Evolutionary conservation across 2,888 invertebrate species (phyloP).

Genomic region (Ormyrus thymus): DNA sequence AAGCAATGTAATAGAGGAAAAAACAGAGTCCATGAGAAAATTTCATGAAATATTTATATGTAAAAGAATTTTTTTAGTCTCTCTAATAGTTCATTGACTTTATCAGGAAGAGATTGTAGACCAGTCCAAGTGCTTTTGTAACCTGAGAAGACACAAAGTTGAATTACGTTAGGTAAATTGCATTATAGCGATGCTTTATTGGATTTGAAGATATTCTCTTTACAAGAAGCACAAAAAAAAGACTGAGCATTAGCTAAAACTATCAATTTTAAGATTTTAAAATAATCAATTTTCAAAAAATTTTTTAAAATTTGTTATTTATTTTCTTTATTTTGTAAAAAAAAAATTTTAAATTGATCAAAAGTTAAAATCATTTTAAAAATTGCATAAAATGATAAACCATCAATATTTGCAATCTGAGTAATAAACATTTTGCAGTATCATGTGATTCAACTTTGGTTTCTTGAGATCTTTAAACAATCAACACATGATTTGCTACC

Average conservation of each 20-base stretch:
- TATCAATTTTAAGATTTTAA: no score
- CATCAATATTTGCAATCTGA: no score
- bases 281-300: no score
- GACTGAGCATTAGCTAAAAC: no score
- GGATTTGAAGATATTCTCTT: slow-evolving; percentile 36
- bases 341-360: neutral
- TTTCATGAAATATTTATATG: slow-evolving; percentile 11
- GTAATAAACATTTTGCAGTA: no score
- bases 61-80: slow-evolving; percentile 18
- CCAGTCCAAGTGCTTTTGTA: slow-evolving; percentile 32
- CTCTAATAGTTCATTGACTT: slow-evolving; percentile 48
- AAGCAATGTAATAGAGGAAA: slow-evolving; percentile 7
- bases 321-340: neutral
- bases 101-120: slow-evolving; percentile 34
- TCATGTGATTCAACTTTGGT: no score
- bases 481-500: no score
- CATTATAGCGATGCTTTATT: slow-evolving; percentile 46
- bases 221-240: slow-evolving; percentile 21
- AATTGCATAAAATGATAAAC: no score
- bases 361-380: neutral
- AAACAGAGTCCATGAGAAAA: slow-evolving; percentile 29
- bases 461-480: no score
- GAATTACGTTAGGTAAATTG: slow-evolving; percentile 50
- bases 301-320: neutral
- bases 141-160: slow-evolving; percentile 40